Base-by-base conservation (phyloP, 1,140 invertebrate species). In the Calycopis cecrops region DNA sequence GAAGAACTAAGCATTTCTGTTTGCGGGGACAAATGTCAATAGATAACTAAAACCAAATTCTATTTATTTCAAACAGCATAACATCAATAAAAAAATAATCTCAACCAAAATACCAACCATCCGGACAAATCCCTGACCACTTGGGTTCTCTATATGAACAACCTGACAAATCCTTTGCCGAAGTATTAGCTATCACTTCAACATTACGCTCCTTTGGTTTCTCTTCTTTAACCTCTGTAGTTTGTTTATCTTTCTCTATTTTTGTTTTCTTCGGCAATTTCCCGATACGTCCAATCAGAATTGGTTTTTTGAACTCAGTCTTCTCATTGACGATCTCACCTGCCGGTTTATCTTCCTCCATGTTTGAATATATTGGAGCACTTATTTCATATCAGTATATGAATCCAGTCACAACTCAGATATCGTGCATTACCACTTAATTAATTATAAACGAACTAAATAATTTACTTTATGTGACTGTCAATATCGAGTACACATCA, bases 121-220 rank as follows among this genome's bases (percentile, higher is more conserved):
- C 69, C 14, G 87, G 73, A 4, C 94, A 92, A n/a, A 90, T 60
- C 0, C 92, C 92, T 47, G 92, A 91, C 95, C 95, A 96, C 54
- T 87, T 76, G 1, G 95, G 95, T 74, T 94, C 93, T 77, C 90
- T 91, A 69, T 96, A 96, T 0, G 92, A 91, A 60, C 86, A 70
- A n/a, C 80, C 73, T 1, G 71, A 65, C 42, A 80, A 56, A 67
- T 85, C 79, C 38, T 80, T 88, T 3, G 78, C 4, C 80, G 69
- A 1, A 79, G 67, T 35, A 77, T 55, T 8, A 63, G 47, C 61
- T 70, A 48, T 72, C 72, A 0, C 62, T 18, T 1, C 59, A 55
- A 60, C 73, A 63, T 16, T 49, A 35, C 7, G 10, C 14, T 21
- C 44, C 58, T 57, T 58, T 59, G 14, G 40, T n/a, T 17, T 56